These are phyloP conservation scores for Phodopus roborovskii DNA, from an alignment of 2,113 vertebrate species.

Conservation along the genomic window DNA sequence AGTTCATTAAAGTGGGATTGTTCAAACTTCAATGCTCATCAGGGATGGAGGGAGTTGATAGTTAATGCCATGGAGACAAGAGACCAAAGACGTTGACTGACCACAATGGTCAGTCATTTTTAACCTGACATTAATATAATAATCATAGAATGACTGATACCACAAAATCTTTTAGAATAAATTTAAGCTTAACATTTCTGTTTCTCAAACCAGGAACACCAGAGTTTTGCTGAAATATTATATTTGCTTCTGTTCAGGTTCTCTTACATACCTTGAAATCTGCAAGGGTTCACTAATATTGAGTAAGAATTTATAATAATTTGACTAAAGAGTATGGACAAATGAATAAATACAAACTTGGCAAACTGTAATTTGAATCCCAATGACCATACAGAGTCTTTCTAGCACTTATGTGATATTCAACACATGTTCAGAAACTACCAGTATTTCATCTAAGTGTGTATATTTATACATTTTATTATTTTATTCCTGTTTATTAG, in stretches of 20 bases:
- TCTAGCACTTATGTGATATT: neutral
- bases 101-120: neutral
- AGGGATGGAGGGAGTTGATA: neutral
- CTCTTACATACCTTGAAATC: neutral
- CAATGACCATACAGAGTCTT: neutral
- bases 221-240: neutral
- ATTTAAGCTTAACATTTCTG: neutral
- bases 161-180: neutral
- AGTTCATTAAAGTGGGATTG: neutral
- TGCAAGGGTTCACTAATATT: neutral
- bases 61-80: neutral
- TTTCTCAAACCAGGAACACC: neutral
- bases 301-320: neutral
- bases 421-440: neutral
- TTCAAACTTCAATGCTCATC: neutral
- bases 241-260: neutral
- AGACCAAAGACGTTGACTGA: neutral
- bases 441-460: neutral
- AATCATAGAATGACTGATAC: neutral
- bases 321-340: neutral
- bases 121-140: neutral
- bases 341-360: neutral
- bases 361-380: neutral
- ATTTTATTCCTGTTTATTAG: slow-evolving; percentile 3
- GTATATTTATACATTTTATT: neutral